A percentile compares a stretch with the other conserved stretches of the same genome.
These are phyloP conservation scores for Cerceris ruficornis DNA, from an alignment of 2,888 invertebrate genomes.

Conservation along the genomic window DNA sequence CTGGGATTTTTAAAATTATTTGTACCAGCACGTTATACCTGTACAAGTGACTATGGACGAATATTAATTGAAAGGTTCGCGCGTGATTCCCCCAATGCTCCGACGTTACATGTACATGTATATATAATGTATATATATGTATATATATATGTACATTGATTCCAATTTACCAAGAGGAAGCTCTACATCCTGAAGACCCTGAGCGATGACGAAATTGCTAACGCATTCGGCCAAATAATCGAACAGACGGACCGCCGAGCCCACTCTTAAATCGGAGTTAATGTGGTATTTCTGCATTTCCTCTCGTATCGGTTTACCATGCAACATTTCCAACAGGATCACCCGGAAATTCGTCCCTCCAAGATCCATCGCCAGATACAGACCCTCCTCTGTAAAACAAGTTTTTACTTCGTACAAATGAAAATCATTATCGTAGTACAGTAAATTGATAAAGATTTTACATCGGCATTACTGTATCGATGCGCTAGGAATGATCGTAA, in stretches of 20 bases:
- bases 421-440: neutral
- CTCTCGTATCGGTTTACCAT: constrained; percentile 84
- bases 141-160: constrained; percentile 38
- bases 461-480: too few species aligned
- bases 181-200: constrained; percentile 84
- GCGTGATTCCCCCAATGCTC: constrained; percentile 19
- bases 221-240: constrained; percentile 90
- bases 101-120: neutral
- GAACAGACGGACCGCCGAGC: constrained; percentile 86
- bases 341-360: constrained; percentile 93
- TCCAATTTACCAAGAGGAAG: constrained; percentile 86
- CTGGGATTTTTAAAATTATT: too few species aligned
- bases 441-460: too few species aligned
- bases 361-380: constrained; percentile 89
- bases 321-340: constrained; percentile 85
- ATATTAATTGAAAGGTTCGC: constrained; percentile 25
- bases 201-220: constrained; percentile 86
- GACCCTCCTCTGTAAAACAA: constrained; percentile 84
- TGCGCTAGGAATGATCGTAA: too few species aligned
- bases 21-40: too few species aligned
- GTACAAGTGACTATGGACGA: too few species aligned
- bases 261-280: constrained; percentile 84
- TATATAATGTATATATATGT: neutral
- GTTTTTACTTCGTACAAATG: neutral
- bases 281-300: constrained; percentile 86